Base-by-base conservation (phyloP, 2,113 vertebrate genomes). In the Mugil cephalus region DNA sequence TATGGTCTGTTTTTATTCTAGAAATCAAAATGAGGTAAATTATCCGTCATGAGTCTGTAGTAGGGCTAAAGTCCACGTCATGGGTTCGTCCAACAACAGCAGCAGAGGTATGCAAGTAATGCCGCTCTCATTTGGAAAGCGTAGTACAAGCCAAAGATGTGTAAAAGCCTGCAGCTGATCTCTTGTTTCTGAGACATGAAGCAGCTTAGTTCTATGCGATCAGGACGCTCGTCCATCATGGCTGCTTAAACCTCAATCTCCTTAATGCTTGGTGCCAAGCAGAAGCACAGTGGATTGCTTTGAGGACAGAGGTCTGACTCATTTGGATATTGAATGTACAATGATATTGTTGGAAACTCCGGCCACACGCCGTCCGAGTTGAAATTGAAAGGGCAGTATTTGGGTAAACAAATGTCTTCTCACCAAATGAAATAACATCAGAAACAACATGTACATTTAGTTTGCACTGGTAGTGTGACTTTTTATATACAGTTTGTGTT, bases 211-310 rank as follows among this genome's bases (percentile, higher is more conserved):
- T 78, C 76, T 62, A 79, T 46, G 75, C 40, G 45, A 69, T 84
- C 65, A 70, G 68, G 64, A 82, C 70, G 69, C 67, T 77, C 54
- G 34, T 56, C 61, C 69, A 87, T 75, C 59, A 74, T 9, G 64
- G 73, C 77, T 86, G 82, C 88, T 85, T 86, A 80, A 87, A 73
- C 58, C 74, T 51, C 59, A 87, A 87, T 82, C 82, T 75, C 14
- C 70, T 73, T 84, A 75, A 78, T 52, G 63, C 67, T 60, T 42
- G 61, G 54, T 10, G 45, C 66, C 42, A 50, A 55, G 52, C 81
- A 58, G 55, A 62, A 15, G 50, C 36, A 55, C 51, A 58, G 10
- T 1, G 11, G 51, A 39, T 53, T 19, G 6, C 40, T 60, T 52
- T 30, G 8, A 52, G 77, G 69, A 84, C 53, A 71, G 69, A 69